Base-by-base conservation (phyloP, 2,888 invertebrate species). In the Euzophera pinguis region DNA sequence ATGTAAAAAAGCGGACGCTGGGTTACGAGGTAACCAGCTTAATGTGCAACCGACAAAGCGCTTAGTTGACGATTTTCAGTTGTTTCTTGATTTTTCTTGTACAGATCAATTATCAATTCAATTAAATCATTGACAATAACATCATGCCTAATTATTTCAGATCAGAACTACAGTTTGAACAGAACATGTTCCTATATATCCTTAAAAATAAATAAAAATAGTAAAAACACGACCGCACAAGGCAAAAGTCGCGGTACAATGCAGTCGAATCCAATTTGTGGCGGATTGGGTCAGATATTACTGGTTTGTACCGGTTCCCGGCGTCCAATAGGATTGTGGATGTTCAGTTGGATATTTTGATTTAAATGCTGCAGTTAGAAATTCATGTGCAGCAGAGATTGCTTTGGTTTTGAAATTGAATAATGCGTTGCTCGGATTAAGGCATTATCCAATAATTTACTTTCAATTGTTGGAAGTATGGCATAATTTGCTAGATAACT, bases 181-280 rank as follows among this genome's bases (percentile, higher is more conserved):
- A 43, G 13, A 47, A 35, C 16, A n/a, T 17, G 13, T 35, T 42
- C 42, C 35, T 47, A 32, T 47, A n/a, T n/a, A 32, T 6, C 42
- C 1, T 3, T 22, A 42, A 34, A 34, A 45, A 45, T 52, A 49
- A 56, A 51, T 47, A 50, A 52, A n/a, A 53, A 53, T 35, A 45
- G 49, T 39, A 29, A 16, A 22, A 35, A 49, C 45, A 13, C 29
- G 29, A 45, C 45, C 32, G 32, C 45, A 49, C 53, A 48, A 53
- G 52, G 54, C 60, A 60, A 57, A 56, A 55, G 57, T 56, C 56
- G 53, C 67, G 62, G 60, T 50, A 67, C 60, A 52, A 64, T 67
- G 65, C 72, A 68, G 71, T 68, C 71, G 78, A 78, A 84, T 84
- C 77, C 81, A 81, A 81, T 84, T 83, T 79, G 75, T 61, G 68